These are phyloP conservation scores for Emmelina monodactyla DNA, from an alignment of 2,888 invertebrate species.

Conservation along the genomic window DNA sequence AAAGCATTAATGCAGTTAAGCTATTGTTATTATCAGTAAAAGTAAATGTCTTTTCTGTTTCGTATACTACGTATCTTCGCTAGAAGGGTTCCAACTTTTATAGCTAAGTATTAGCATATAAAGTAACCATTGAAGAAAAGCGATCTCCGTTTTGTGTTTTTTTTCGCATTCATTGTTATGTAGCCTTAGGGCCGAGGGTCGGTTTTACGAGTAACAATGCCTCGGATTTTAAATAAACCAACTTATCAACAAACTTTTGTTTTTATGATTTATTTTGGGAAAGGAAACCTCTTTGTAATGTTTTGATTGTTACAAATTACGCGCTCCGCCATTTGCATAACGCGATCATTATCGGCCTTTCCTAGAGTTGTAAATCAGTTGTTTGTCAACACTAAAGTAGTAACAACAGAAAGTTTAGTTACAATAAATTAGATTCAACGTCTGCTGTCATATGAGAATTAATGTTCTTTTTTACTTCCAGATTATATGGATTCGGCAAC, in stretches of 20 bases:
- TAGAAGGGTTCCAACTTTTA: conserved; percentile 63
- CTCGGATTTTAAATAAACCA: conserved; percentile 40
- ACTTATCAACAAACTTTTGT: conserved; percentile 43
- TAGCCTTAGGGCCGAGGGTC: conserved; percentile 45
- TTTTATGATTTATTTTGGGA: conserved; percentile 43
- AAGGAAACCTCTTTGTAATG: too few relatives aligned
- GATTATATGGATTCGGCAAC: background rate
- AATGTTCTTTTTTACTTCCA: background rate
- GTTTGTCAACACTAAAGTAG: too few relatives aligned
- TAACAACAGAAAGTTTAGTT: too few relatives aligned
- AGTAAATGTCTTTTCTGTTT: too few relatives aligned
- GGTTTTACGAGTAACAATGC: conserved; percentile 54
- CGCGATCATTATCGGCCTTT: too few relatives aligned
- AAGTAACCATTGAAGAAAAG: conserved; percentile 67
- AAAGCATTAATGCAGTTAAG: too few relatives aligned
- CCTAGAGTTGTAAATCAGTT: too few relatives aligned
- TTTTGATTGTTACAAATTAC: too few relatives aligned
- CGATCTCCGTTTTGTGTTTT: conserved; percentile 55
- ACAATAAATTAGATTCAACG: background rate
- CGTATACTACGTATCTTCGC: too few relatives aligned
- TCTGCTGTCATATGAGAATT: too few relatives aligned
- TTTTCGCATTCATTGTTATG: conserved; percentile 62
- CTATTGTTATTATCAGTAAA: too few relatives aligned
- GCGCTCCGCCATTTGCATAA: too few relatives aligned
- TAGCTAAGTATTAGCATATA: conserved; percentile 63